phyloP scores from a whole-genome alignment of 1,140 invertebrate genomes.

The Plutomurus gul region DNA sequence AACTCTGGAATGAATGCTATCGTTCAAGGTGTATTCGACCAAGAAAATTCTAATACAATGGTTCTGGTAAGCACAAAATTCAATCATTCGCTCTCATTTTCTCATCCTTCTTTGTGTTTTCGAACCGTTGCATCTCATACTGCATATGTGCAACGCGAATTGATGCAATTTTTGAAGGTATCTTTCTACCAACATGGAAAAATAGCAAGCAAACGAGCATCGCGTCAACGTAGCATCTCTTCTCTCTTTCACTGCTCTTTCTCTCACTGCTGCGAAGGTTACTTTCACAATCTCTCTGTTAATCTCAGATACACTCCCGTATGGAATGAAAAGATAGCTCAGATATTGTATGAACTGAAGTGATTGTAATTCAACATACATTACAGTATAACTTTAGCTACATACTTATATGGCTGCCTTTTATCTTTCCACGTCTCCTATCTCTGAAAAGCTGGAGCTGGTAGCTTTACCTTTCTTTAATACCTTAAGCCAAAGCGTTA shows the following conservation, averaged over 20 bases:
- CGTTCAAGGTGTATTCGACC: not conserved
- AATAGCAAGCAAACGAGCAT: not conserved
- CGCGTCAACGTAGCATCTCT: not conserved
- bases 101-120: not conserved
- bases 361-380: not conserved
- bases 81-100: not conserved
- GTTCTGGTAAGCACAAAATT: slow-evolving; percentile 56
- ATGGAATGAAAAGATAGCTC: too few species aligned
- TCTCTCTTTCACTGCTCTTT: slow-evolving; percentile 1
- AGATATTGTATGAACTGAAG: not conserved
- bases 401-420: slow-evolving; percentile 23
- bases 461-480: too few species aligned
- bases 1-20: not conserved
- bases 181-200: not conserved
- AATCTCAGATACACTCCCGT: too few species aligned
- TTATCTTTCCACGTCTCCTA: not conserved
- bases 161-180: slow-evolving; percentile 16
- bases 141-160: not conserved
- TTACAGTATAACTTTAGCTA: not conserved
- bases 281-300: slow-evolving; percentile 25
- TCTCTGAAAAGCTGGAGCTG: too few species aligned
- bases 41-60: slow-evolving; percentile 42
- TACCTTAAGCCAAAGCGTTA: too few species aligned
- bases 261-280: slow-evolving; percentile 10
- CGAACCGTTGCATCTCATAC: not conserved